These are phyloP conservation scores for Artemia sinica DNA, from an alignment of 2,888 invertebrate species.

Conservation along the genomic window DNA sequence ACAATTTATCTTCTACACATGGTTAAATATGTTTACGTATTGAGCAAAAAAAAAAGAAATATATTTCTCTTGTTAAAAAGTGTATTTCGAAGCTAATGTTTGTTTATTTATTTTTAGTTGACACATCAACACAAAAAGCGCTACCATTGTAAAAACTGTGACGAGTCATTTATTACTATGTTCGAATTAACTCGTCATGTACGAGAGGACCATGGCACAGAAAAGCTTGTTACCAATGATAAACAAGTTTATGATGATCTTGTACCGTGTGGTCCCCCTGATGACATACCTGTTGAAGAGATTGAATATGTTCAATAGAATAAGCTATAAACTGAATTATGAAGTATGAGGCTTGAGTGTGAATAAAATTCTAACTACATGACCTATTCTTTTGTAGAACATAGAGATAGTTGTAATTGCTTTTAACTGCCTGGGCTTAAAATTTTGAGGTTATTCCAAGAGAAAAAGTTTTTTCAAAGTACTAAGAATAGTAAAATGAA, in stretches of 20 bases:
- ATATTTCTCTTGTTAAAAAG: too few species aligned
- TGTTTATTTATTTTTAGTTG: background rate
- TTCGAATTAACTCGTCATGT: background rate
- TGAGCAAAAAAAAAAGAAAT: too few species aligned
- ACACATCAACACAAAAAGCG: background rate
- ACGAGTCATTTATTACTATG: background rate
- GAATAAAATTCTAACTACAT: too few species aligned
- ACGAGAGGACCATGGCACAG: constrained; percentile 2
- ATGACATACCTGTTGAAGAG: background rate
- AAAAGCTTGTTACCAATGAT: background rate
- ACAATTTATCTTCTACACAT: too few species aligned
- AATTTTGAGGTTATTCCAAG: too few species aligned
- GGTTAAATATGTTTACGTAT: too few species aligned
- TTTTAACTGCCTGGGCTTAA: too few species aligned
- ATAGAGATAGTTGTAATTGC: too few species aligned
- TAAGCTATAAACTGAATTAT: background rate
- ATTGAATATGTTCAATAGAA: background rate
- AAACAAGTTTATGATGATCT: background rate
- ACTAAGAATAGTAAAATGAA: too few species aligned
- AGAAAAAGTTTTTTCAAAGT: too few species aligned
- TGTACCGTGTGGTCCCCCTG: background rate
- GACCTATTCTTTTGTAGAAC: too few species aligned
- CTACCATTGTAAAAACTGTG: constrained; percentile 3
- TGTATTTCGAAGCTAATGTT: background rate
- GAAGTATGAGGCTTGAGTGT: too few species aligned